Base-by-base conservation (phyloP, 2,113 vertebrate species). In the Aspidoscelis tigris region DNA sequence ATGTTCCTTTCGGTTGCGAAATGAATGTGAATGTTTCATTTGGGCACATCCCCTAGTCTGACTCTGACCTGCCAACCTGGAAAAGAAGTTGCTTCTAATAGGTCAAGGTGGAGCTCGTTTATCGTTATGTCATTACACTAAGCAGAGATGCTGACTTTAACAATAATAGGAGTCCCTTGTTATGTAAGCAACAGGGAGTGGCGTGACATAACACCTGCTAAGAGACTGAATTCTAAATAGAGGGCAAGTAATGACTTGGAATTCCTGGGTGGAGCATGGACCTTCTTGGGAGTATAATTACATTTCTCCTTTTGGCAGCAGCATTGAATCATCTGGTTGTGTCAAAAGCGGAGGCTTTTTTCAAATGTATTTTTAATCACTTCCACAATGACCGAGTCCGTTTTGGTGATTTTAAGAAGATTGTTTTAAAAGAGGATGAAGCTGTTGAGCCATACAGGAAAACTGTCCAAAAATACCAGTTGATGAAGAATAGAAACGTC, bases 181-280 rank as follows among this genome's bases (percentile, higher is more conserved):
- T 80, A 3, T 65, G 76, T 80, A 81, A 0, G 58, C 6, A 74
- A 55, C 69, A 90, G 88, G 88, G 77, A 39, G 33, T 21, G 33
- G 58, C 11, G 0, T 7, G 61, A 24, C 80, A 78, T 68, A 53
- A 16, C 85, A 65, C 64, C 75, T 82, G 1, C 47, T 85, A 58
- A 39, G 0, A 7, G 72, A 70, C 47, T 43, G 39, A 82, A 50
- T 80, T 16, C 1, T 81, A 44, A 41, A 71, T 71, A 83, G 82
- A 83, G 6, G 2, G 61, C 88, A 82, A 88, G 88, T 84, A 24
- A 11, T 0, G 7, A 84, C 88, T 81, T 64, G 92, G 92, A 91
- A 91, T 88, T 85, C 78, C 22, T 0, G 83, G 92, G 88, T 85
- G 78, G 82, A 53, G 85, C 4, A 0, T 73, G 84, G 86, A 70